A percentile compares a stretch with the other conserved stretches of the same genome.
phyloP scores from a whole-genome alignment of 2,797 vertebrate genomes.

The Octomys mimax region DNA sequence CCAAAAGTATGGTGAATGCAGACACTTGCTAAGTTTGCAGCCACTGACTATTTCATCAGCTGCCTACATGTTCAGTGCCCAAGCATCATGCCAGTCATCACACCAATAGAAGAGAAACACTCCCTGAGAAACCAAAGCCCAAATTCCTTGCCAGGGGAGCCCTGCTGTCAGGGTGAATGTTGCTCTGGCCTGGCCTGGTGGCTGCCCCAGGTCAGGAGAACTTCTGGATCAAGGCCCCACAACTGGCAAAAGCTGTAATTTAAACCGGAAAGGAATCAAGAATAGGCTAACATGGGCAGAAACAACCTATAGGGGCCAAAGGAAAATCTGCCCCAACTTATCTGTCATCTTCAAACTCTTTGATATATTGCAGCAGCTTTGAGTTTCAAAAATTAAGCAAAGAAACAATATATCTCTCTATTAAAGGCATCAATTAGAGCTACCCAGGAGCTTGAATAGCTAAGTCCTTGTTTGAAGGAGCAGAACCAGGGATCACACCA shows the following conservation, averaged over 20 bases:
- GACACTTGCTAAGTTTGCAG: neutral
- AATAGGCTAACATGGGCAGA: neutral
- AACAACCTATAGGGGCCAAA: neutral
- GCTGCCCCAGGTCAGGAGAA: neutral
- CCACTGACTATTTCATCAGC: neutral
- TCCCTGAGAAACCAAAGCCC: neutral
- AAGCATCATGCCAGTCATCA: rapidly evolving
- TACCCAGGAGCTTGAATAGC: neutral
- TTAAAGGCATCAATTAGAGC: neutral
- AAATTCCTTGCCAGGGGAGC: neutral
- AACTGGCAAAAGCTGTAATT: neutral
- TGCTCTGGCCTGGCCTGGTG: neutral
- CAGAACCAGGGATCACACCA: neutral
- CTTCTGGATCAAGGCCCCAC: neutral
- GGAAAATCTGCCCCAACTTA: constrained; percentile 3
- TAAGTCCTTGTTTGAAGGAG: neutral
- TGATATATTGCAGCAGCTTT: neutral
- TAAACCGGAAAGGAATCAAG: neutral
- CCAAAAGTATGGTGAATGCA: constrained; percentile 56
- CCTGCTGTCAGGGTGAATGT: neutral
- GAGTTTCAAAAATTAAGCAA: constrained; percentile 47
- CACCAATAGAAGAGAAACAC: neutral
- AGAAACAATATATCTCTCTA: neutral
- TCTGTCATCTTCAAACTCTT: neutral
- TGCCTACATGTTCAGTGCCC: neutral